A percentile compares a stretch with the other conserved stretches of the same genome.
Conservation (phyloP, 2,888 invertebrate species). For the Itoplectis maculator region DNA sequence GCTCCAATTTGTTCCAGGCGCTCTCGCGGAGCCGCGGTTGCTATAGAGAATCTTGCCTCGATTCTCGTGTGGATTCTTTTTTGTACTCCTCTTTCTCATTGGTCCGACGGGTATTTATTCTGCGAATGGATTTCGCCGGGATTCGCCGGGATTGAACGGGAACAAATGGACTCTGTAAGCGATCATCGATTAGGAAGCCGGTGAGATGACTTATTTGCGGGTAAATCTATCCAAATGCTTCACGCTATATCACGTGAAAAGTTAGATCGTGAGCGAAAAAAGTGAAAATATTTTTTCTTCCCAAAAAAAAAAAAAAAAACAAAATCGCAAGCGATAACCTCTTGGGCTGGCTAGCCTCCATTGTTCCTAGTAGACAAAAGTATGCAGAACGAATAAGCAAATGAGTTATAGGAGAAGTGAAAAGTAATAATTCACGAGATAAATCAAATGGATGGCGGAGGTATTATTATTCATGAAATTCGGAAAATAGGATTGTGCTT, state of each 20-base stretch:
- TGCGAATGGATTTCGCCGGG: slow-evolving; percentile 37
- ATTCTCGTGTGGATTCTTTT: slow-evolving; percentile 48
- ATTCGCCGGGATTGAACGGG: slow-evolving; percentile 49
- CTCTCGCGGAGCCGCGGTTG: slow-evolving; percentile 52
- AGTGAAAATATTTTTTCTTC: not conserved
- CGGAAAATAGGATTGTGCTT: slow-evolving; percentile 18
- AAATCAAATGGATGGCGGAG: slow-evolving; percentile 19
- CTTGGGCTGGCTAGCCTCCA: no score
- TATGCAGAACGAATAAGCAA: not conserved
- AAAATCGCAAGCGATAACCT: no score
- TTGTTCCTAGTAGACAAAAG: not conserved
- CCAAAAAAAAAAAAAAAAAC: no score
- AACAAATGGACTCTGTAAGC: slow-evolving; percentile 29
- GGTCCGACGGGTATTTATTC: slow-evolving; percentile 27
- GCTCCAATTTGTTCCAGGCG: slow-evolving; percentile 62
- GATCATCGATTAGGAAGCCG: slow-evolving; percentile 2
- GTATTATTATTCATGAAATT: slow-evolving; percentile 31
- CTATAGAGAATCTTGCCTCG: slow-evolving; percentile 54
- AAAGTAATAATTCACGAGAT: slow-evolving; percentile 6
- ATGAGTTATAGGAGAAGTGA: not conserved
- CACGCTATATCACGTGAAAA: not conserved
- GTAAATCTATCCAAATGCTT: not conserved
- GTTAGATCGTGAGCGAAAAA: not conserved
- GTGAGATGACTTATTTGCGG: not conserved
- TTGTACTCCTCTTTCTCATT: slow-evolving; percentile 7